Evolutionary conservation across 2,888 invertebrate genomes (phyloP).

Genomic region (Didymodactylos carnosus): DNA sequence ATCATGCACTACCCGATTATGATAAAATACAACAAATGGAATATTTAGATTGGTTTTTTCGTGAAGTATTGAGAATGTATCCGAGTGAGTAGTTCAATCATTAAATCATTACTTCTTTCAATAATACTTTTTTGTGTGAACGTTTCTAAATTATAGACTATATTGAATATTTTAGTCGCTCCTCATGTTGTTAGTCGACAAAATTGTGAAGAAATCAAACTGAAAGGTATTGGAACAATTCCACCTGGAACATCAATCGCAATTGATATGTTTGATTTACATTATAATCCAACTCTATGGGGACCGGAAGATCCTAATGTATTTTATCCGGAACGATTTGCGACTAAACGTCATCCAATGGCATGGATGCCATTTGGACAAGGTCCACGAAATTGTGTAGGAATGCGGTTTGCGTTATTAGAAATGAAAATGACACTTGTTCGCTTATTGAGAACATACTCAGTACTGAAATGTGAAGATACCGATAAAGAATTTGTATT

Average conservation of each 20-base stretch:
- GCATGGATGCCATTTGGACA: conserved; percentile 7
- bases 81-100: too few species aligned
- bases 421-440: conserved; percentile 1
- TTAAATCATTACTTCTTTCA: too few species aligned
- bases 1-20: conserved; percentile 20
- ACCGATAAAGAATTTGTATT: background rate
- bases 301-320: conserved; percentile 13
- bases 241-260: background rate
- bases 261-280: background rate
- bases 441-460: background rate
- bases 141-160: background rate
- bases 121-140: too few species aligned
- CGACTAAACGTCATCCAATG: conserved; percentile 3
- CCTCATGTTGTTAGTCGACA: background rate
- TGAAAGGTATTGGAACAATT: background rate
- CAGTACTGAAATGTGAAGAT: background rate
- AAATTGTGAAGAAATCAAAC: background rate
- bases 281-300: conserved; percentile 6
- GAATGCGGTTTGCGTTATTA: conserved; percentile 9
- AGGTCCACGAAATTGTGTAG: conserved; percentile 11
- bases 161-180: background rate
- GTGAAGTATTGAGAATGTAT: conserved; percentile 34
- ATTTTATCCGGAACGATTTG: conserved; percentile 21
- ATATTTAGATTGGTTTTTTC: conserved; percentile 35
- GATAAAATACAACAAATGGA: conserved; percentile 23